Percentiles rank a stretch among this genome's conserved stretches.
Conservation (phyloP, 2,888 invertebrate genomes). For the Pandemis cinnamomeana region DNA sequence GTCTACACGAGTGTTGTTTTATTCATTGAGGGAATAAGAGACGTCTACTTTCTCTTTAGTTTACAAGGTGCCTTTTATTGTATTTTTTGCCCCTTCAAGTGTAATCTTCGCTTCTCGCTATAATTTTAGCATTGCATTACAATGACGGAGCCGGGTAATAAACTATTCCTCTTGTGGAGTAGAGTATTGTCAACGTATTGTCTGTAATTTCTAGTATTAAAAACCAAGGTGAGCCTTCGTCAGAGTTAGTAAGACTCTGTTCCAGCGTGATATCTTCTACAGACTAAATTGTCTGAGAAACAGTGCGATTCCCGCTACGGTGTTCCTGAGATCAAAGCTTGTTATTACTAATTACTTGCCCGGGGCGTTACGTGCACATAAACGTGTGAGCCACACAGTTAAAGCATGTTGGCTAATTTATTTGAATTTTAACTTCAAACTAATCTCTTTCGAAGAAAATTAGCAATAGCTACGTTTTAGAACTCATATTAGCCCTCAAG, state of each 20-base stretch:
- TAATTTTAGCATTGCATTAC: no score
- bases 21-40: slow-evolving; percentile 18
- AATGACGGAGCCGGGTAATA: no score
- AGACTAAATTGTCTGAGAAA: not conserved
- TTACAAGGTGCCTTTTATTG: not conserved
- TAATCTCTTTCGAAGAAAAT: slow-evolving; percentile 4
- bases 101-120: not conserved
- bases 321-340: no score
- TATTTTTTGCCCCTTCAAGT: not conserved
- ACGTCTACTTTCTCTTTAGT: not conserved
- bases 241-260: not conserved
- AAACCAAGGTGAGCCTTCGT: no score
- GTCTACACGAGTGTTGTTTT: slow-evolving; percentile 13
- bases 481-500: slow-evolving; percentile 22
- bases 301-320: no score
- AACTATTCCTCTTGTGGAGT: no score
- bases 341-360: not conserved
- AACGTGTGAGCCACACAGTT: slow-evolving; percentile 4
- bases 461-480: slow-evolving; percentile 13
- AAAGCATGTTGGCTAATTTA: not conserved
- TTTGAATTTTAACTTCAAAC: not conserved
- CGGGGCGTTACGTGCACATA: not conserved
- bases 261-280: not conserved
- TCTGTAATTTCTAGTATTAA: no score
- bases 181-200: no score